Percentiles rank a stretch among this genome's conserved stretches.
These are phyloP conservation scores for Cliona cf. orientalis DNA, from an alignment of 37 sponge, comb jelly and placozoan species.

Conservation along the genomic window DNA sequence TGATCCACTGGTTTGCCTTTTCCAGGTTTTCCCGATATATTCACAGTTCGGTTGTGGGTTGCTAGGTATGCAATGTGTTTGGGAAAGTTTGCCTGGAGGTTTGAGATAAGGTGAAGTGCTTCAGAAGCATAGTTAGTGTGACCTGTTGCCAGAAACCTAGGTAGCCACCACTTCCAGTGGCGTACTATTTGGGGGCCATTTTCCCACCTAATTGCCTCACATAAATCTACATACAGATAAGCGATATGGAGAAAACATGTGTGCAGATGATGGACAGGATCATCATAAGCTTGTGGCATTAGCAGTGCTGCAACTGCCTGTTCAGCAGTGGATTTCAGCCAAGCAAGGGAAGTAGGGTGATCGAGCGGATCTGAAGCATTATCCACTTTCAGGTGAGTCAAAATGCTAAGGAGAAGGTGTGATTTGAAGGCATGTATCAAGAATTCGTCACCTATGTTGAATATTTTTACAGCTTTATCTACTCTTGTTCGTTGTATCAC, in stretches of 20 bases:
- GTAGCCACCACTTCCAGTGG: slow-evolving; percentile 32
- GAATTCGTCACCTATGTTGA: slow-evolving; percentile 28
- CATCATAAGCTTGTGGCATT: background rate
- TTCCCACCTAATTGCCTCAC: slow-evolving; percentile 30
- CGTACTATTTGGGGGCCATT: slow-evolving; percentile 17
- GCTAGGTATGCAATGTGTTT: slow-evolving; percentile 12
- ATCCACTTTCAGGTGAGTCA: background rate
- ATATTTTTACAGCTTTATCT: slow-evolving; percentile 32
- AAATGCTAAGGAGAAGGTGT: slow-evolving; percentile 6
- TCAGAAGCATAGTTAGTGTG: slow-evolving; percentile 24
- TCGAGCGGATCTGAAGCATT: background rate
- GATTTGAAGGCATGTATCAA: slow-evolving; percentile 18
- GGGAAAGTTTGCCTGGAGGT: slow-evolving; percentile 10
- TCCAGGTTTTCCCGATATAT: slow-evolving; percentile 9
- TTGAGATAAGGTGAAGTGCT: slow-evolving; percentile 7
- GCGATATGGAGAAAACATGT: background rate
- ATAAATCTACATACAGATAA: slow-evolving; percentile 25
- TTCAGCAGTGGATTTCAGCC: slow-evolving; percentile 23
- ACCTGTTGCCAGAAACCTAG: slow-evolving; percentile 3
- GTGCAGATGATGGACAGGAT: slow-evolving; percentile 16
- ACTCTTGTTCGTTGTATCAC: slow-evolving; percentile 4
- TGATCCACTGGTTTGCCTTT: slow-evolving; percentile 38
- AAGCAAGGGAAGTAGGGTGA: background rate
- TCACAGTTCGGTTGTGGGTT: slow-evolving; percentile 26
- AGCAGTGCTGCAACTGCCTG: background rate